Evolutionary conservation across 2,888 invertebrate genomes (phyloP), one percentile per base, ranked within the genome.

Genomic region (Melikaiella ostensackeni): DNA sequence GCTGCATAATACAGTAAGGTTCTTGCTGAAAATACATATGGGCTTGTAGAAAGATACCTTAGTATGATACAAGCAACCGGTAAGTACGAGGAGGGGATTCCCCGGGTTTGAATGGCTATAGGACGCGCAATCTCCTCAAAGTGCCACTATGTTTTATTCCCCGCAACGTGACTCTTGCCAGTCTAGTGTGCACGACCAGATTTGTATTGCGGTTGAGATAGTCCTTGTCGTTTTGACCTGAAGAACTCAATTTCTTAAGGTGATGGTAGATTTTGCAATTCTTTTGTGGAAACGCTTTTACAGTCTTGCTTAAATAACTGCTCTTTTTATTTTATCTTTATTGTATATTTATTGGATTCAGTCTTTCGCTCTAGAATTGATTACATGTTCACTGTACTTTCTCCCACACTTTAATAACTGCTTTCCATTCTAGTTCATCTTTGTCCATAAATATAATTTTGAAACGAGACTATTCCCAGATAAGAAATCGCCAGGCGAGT

Each of bases 1-100:
- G 79, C 84, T 86, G 84, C 84, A 88, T 88, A 86, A 88, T 85
- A 81, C 77, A 80, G 80, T 64, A 79, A 82, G 77, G 77, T 74
- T 82, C 77, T 62, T 42, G n/a, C 77, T 74, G 42, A 42, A 6
- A 42, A 76, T 82, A 79, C 80, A 79, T 80, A 78, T 78, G 61
- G 35, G 46, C 21, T 73, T 27, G 75, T 57, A 77, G 70, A 59
- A 77, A 77, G 81, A 79, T 80, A 79, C 77, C 78, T 77, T 77
- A 76, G 75, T 75, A 77, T 76, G 77, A 79, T 62, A 73, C 66
- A 59, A 70, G 73, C 42, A 75, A 59, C 55, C 75, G 75, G 75
- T 33, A 78, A 78, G 78, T 74, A 75, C 46, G 66, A 70, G 57
- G 62, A 74, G 62, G 74, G 73, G 74, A 78, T 79, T 79, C 74